These are phyloP conservation scores for Hydrochoerus hydrochaeris DNA, from an alignment of 2,113 vertebrate genomes.

Conservation along the genomic window DNA sequence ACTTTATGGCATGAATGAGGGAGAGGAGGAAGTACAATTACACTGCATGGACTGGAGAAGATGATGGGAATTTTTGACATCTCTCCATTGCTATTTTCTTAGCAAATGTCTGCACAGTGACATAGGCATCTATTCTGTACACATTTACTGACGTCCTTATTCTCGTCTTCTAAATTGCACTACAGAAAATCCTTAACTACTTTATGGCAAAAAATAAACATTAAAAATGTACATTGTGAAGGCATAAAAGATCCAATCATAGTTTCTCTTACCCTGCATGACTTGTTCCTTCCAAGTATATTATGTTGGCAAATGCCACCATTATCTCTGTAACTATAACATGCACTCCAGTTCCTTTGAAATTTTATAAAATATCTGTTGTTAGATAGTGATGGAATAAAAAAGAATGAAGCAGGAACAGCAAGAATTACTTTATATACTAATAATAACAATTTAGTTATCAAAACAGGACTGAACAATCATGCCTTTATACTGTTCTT, in stretches of 20 bases:
- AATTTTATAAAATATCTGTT: constrained; percentile 78
- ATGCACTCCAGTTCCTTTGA: constrained; percentile 72
- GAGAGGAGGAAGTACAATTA: constrained; percentile 77
- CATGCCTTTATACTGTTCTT: constrained; percentile 82
- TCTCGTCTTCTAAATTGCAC: constrained; percentile 52
- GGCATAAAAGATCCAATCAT: constrained; percentile 79
- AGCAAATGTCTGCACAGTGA: constrained; percentile 79
- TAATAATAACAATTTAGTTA: constrained; percentile 87
- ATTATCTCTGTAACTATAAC: constrained; percentile 70
- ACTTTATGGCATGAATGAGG: constrained; percentile 58
- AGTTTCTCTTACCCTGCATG: constrained; percentile 76
- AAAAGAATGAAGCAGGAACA: constrained; percentile 78
- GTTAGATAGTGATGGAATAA: constrained; percentile 78
- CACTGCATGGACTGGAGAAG: constrained; percentile 73
- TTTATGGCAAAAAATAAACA: constrained; percentile 81
- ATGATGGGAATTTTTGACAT: constrained; percentile 82
- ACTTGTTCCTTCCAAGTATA: constrained; percentile 61
- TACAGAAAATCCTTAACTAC: constrained; percentile 80
- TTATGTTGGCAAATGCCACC: constrained; percentile 70
- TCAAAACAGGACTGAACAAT: constrained; percentile 87
- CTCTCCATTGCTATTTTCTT: constrained; percentile 78
- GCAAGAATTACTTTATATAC: constrained; percentile 87
- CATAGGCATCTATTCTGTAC: constrained; percentile 74
- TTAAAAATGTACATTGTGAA: constrained; percentile 81
- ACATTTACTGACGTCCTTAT: constrained; percentile 65